These are phyloP conservation scores for Cyrtodaria siliqua DNA, from an alignment of 2,888 invertebrate genomes.

Conservation along the genomic window DNA sequence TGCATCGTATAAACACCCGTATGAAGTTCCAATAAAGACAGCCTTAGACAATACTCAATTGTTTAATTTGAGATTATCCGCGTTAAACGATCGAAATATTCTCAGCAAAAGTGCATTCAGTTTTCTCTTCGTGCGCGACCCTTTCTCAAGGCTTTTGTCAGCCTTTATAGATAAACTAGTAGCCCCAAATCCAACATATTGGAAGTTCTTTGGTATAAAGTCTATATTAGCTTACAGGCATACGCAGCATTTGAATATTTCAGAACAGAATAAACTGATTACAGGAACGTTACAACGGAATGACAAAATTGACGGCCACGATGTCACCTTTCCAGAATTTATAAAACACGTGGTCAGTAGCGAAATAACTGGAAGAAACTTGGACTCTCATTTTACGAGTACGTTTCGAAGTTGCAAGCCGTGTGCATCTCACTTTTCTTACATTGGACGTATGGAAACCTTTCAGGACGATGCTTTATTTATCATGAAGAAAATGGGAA, in stretches of 20 bases:
- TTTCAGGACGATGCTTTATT: slow-evolving; percentile 42
- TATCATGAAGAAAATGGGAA: slow-evolving; percentile 44
- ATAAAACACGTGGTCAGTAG: slow-evolving; percentile 25
- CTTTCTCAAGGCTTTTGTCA: slow-evolving; percentile 46
- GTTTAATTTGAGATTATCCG: slow-evolving; percentile 14
- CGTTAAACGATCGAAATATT: slow-evolving; percentile 3
- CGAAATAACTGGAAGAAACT: slow-evolving; percentile 26
- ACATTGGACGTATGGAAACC: slow-evolving; percentile 51
- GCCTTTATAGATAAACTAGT: slow-evolving; percentile 57
- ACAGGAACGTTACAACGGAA: neutral
- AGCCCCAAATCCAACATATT: slow-evolving; percentile 49
- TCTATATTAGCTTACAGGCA: slow-evolving; percentile 25
- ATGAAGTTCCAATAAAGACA: slow-evolving; percentile 34
- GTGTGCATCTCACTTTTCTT: slow-evolving; percentile 34
- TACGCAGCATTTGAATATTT: no score
- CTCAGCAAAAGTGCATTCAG: slow-evolving; percentile 35
- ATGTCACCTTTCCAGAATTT: slow-evolving; percentile 58
- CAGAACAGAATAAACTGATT: no score
- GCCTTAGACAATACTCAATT: slow-evolving; percentile 23
- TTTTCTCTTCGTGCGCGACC: slow-evolving; percentile 51
- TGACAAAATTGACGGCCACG: slow-evolving; percentile 27
- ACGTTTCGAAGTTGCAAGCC: slow-evolving; percentile 44
- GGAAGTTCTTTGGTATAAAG: slow-evolving; percentile 44
- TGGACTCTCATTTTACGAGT: slow-evolving; percentile 50
- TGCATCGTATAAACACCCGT: slow-evolving; percentile 27